Conservation (phyloP, 1,140 invertebrate genomes). For the Uloborus diversus region DNA sequence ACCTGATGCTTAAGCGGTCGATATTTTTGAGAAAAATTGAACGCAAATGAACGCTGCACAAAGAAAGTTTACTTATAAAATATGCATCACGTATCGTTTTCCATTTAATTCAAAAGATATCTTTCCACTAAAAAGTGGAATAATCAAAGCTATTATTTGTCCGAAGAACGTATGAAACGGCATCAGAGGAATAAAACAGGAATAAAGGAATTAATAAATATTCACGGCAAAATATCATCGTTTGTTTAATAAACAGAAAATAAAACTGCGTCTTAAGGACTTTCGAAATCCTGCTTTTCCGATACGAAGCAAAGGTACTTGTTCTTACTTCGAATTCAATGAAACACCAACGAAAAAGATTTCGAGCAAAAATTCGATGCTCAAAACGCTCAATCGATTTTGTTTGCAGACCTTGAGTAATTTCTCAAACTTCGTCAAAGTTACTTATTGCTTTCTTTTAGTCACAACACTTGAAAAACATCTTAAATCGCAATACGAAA, state of each 20-base stretch:
- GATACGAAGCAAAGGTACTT: background rate
- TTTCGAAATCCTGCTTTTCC: background rate
- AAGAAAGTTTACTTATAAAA: slow-evolving; percentile 44
- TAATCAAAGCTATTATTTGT: slow-evolving; percentile 46
- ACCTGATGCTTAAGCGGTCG: slow-evolving; percentile 42
- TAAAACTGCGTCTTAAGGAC: background rate
- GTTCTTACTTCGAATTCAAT: no score
- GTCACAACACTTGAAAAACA: no score
- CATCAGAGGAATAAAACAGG: slow-evolving; percentile 12
- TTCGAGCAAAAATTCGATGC: no score
- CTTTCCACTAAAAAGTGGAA: slow-evolving; percentile 40
- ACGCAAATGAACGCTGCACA: slow-evolving; percentile 31
- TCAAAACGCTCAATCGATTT: no score
- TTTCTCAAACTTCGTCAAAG: no score
- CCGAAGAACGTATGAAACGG: slow-evolving; percentile 4
- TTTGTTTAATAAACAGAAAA: background rate
- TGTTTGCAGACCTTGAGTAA: no score
- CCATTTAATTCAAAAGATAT: slow-evolving; percentile 51
- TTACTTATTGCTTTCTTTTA: no score
- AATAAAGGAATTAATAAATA: slow-evolving; percentile 29
- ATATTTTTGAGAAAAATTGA: slow-evolving; percentile 32
- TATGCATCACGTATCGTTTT: slow-evolving; percentile 37
- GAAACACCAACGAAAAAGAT: no score
- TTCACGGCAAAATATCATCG: background rate
- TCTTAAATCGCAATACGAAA: no score